These are phyloP conservation scores for Marisa cornuarietis DNA, from an alignment of 1,140 invertebrate genomes.

Conservation along the genomic window DNA sequence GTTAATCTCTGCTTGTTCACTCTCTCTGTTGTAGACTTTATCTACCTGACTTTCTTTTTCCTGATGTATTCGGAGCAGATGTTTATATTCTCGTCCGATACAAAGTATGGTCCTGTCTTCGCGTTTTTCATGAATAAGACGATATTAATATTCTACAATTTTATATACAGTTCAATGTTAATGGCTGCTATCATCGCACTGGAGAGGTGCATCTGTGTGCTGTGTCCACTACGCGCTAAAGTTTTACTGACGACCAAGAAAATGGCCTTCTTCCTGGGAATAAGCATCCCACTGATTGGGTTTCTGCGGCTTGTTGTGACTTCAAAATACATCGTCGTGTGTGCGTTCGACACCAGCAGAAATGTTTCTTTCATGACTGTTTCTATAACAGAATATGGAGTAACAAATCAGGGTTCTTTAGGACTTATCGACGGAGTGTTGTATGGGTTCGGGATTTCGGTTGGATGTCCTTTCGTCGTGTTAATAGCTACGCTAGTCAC, in stretches of 20 bases:
- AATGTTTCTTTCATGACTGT: background rate
- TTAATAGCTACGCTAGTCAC: slow-evolving; percentile 2
- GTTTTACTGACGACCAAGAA: background rate
- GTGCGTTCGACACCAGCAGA: background rate
- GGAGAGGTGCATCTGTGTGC: slow-evolving; percentile 2
- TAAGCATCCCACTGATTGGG: background rate
- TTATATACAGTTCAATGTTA: background rate
- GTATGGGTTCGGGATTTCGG: background rate
- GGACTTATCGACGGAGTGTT: background rate
- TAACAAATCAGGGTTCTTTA: background rate
- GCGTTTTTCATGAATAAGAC: background rate
- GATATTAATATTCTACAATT: background rate
- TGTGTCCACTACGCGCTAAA: background rate
- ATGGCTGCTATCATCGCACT: background rate
- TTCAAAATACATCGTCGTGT: background rate
- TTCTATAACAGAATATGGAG: background rate
- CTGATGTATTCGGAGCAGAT: background rate
- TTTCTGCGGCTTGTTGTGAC: background rate
- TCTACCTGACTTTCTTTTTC: background rate
- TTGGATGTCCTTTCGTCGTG: slow-evolving; percentile 8
- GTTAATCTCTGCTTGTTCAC: slow-evolving; percentile 8
- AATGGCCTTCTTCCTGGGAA: background rate
- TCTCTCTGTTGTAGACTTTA: background rate
- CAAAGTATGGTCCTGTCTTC: background rate
- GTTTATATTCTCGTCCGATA: background rate